phyloP scores from a whole-genome alignment of 2,888 invertebrate genomes.

The Pandemis heparana region DNA sequence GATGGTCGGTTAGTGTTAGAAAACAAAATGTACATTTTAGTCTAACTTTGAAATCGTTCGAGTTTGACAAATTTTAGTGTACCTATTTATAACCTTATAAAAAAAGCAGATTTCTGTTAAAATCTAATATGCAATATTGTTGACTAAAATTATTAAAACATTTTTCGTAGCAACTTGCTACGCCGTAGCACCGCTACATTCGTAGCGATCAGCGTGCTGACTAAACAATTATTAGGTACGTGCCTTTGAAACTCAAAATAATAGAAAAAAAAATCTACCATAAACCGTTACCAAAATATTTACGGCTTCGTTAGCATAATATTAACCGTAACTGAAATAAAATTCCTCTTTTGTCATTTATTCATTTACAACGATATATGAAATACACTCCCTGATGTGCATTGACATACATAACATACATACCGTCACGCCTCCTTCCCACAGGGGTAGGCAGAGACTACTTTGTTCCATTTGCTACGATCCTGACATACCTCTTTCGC shows the following conservation, averaged over 20 bases:
- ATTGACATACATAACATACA: no score
- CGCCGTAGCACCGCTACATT: slow-evolving; percentile 7
- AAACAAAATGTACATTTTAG: background rate
- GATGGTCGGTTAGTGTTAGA: background rate
- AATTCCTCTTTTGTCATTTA: no score
- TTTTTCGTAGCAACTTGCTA: background rate
- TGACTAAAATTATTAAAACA: background rate
- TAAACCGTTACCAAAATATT: no score
- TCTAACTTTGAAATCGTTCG: background rate
- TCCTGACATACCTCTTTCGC: no score
- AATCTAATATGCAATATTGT: background rate
- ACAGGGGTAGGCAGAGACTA: no score
- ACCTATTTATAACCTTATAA: background rate
- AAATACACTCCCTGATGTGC: no score
- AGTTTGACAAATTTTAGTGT: background rate
- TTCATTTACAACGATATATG: no score
- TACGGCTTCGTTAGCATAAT: no score
- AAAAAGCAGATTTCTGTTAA: background rate
- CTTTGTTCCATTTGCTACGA: no score
- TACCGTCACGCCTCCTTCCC: no score
- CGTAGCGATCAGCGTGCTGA: slow-evolving; percentile 12
- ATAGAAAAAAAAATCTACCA: no score
- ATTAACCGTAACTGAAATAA: no score
- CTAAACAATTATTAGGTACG: background rate
- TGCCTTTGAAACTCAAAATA: background rate